Conservation (phyloP, 2,888 invertebrate species). For the Mamestra brassicae region DNA sequence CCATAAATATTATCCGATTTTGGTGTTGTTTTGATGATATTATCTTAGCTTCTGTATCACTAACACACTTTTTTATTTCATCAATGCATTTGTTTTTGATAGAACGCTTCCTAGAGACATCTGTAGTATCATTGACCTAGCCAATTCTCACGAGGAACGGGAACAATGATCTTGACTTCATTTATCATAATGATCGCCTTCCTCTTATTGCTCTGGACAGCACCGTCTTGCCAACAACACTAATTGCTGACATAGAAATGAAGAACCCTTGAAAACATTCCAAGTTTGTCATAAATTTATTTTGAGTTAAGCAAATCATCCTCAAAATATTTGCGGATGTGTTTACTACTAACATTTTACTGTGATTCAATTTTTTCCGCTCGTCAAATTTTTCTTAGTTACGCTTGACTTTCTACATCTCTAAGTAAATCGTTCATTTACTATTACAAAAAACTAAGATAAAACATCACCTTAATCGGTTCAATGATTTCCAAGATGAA, state of each 20-base stretch:
- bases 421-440: conserved; percentile 11
- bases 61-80: conserved; percentile 28
- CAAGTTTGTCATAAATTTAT: conserved; percentile 46
- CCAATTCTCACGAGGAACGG: conserved; percentile 24
- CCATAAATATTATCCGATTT: background rate
- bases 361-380: too few relatives aligned
- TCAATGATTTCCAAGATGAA: conserved; percentile 53
- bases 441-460: conserved; percentile 14
- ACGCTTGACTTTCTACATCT: background rate
- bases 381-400: too few relatives aligned
- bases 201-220: conserved; percentile 50
- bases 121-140: conserved; percentile 26
- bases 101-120: conserved; percentile 8
- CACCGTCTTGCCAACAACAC: conserved; percentile 44
- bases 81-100: conserved; percentile 1
- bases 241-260: conserved; percentile 48
- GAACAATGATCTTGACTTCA: conserved; percentile 50
- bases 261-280: conserved; percentile 55
- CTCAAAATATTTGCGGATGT: conserved; percentile 22
- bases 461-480: conserved; percentile 45
- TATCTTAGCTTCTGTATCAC: conserved; percentile 5
- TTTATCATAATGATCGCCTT: conserved; percentile 49
- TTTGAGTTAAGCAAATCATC: conserved; percentile 30
- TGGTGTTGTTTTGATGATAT: conserved; percentile 9
- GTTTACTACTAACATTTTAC: conserved; percentile 1